phyloP scores from a whole-genome alignment of 2,888 invertebrate genomes.

The Palloptera scutellata region DNA sequence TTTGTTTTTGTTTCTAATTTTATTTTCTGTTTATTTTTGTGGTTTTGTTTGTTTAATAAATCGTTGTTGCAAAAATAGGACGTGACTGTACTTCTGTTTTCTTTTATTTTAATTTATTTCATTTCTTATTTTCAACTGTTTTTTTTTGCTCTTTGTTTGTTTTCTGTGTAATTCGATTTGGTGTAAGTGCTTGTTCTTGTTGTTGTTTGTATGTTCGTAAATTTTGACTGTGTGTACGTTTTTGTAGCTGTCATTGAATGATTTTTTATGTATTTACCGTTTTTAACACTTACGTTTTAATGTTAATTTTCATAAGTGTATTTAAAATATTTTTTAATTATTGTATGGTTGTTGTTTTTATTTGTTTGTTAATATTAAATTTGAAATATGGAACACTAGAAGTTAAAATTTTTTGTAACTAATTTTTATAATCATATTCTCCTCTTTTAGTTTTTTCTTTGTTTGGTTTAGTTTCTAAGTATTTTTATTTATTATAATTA shows the following conservation, averaged over 20 bases:
- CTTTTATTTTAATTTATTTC: conserved; percentile 35
- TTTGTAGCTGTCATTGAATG: conserved; percentile 23
- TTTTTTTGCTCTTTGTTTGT: conserved; percentile 38
- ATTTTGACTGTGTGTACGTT: conserved; percentile 37
- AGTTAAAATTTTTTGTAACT: conserved; percentile 25
- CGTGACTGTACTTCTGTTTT: conserved; percentile 56
- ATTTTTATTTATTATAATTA: neutral
- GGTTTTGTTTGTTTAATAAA: conserved; percentile 51
- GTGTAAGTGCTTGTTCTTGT: conserved; percentile 17
- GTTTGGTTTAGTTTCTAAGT: neutral
- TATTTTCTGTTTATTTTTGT: conserved; percentile 28
- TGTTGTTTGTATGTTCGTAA: conserved; percentile 37
- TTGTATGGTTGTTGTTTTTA: conserved; percentile 35
- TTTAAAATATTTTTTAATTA: conserved; percentile 35
- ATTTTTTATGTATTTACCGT: conserved; percentile 20
- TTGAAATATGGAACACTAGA: conserved; percentile 56
- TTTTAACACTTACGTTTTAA: conserved; percentile 28
- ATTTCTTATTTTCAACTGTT: conserved; percentile 47
- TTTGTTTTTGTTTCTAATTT: conserved; percentile 21
- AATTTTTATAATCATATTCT: conserved; percentile 2
- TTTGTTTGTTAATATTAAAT: conserved; percentile 40
- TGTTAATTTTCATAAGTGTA: conserved; percentile 34
- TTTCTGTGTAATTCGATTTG: conserved; percentile 38
- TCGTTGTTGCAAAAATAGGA: conserved; percentile 65
- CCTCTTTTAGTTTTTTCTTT: neutral